phyloP scores from a whole-genome alignment of 2,797 vertebrate species.

The Buphagus erythrorhynchus region DNA sequence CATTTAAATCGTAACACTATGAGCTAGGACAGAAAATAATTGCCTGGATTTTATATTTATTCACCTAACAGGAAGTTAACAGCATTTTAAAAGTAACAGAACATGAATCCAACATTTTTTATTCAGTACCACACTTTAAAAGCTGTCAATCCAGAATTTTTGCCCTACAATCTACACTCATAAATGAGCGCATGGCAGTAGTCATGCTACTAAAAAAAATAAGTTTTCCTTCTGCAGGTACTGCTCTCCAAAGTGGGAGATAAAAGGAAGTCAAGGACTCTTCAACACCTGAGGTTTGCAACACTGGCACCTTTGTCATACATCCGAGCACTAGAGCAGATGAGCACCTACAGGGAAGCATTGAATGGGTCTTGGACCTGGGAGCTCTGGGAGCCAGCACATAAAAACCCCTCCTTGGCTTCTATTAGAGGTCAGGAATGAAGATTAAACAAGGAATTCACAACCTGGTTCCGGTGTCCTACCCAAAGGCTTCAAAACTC shows the following conservation, averaged over 20 bases:
- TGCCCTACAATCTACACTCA: background rate
- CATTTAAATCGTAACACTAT: accelerated
- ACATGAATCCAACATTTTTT: background rate
- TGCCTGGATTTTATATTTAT: background rate
- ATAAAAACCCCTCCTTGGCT: accelerated
- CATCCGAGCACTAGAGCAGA: background rate
- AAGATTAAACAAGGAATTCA: slow-evolving; percentile 12
- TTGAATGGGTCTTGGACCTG: background rate
- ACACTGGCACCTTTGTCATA: background rate
- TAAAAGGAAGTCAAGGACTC: background rate
- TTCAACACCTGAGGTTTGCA: background rate
- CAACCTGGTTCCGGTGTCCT: background rate
- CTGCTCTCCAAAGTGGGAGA: background rate
- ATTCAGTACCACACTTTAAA: background rate
- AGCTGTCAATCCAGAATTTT: background rate
- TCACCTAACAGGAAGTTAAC: background rate
- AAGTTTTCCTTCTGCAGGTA: background rate
- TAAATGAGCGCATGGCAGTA: background rate
- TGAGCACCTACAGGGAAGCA: background rate
- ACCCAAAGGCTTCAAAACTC: background rate
- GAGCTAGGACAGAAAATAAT: background rate
- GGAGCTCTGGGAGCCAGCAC: background rate
- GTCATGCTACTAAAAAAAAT: background rate
- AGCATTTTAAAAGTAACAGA: background rate
- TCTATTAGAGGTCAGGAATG: background rate